Conservation (phyloP, 2,888 invertebrate species). For the Eurytoma californica region DNA sequence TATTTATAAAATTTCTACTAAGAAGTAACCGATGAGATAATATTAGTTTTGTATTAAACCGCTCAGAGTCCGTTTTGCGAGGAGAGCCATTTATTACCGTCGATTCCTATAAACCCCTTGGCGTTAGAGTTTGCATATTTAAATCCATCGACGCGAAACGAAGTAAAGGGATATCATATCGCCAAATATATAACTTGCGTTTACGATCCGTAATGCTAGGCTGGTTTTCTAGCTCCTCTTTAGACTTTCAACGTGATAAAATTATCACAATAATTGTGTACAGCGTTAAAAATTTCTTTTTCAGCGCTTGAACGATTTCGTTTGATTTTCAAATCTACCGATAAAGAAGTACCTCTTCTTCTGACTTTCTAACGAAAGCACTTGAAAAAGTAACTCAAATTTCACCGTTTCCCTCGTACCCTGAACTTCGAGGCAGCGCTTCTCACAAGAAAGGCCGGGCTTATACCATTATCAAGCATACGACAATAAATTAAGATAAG, state of each 20-base stretch:
- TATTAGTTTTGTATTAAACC: neutral
- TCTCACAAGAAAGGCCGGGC: neutral
- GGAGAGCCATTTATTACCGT: neutral
- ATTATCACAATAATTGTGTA: neutral
- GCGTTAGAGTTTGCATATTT: neutral
- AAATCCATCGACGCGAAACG: constrained; percentile 26
- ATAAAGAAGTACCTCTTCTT: neutral
- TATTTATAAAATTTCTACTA: too few species aligned
- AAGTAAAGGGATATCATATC: neutral
- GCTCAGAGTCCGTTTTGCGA: neutral
- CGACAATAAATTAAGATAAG: constrained; percentile 20
- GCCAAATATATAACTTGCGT: constrained; percentile 4
- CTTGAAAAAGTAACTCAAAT: neutral
- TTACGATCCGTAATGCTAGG: constrained; percentile 7
- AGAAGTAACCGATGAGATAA: too few species aligned
- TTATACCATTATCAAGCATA: neutral
- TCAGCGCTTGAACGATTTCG: too few species aligned
- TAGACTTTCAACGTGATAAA: neutral
- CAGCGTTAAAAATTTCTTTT: neutral
- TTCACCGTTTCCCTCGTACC: neutral
- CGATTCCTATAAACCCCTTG: neutral
- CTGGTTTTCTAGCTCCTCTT: neutral
- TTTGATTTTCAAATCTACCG: too few species aligned
- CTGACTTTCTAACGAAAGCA: neutral
- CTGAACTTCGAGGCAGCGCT: neutral